A percentile compares a stretch with the other conserved stretches of the same genome.
These are phyloP conservation scores for Pogonomyrmex barbatus DNA, from an alignment of 1,140 invertebrate species.

Conservation along the genomic window DNA sequence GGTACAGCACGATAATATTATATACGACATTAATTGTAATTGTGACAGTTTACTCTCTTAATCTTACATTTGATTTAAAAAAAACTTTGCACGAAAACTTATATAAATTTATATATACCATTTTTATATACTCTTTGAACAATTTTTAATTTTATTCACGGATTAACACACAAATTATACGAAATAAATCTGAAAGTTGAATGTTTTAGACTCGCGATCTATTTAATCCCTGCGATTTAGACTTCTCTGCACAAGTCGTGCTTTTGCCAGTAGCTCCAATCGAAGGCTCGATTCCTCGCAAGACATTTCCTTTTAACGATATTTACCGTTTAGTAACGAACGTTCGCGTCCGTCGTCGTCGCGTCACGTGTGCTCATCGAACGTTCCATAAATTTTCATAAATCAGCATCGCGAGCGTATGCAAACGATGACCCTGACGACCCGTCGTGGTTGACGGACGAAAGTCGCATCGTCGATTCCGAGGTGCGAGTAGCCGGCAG, in stretches of 20 bases:
- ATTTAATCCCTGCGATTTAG: neutral
- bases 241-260: neutral
- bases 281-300: neutral
- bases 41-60: neutral
- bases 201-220: neutral
- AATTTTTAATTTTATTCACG: neutral
- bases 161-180: neutral
- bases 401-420: constrained; percentile 82
- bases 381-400: constrained; percentile 84
- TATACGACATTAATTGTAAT: neutral
- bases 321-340: constrained; percentile 44
- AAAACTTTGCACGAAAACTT: neutral
- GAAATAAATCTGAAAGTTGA: neutral
- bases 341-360: neutral
- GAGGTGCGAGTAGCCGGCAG: constrained; percentile 67
- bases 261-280: constrained; percentile 5
- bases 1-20: neutral
- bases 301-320: neutral
- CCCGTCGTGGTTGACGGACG: constrained; percentile 72
- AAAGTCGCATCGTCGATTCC: constrained; percentile 40
- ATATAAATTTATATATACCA: neutral
- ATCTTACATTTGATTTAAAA: constrained; percentile 3
- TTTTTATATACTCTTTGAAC: neutral
- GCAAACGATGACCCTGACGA: constrained; percentile 82
- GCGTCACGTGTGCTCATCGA: constrained; percentile 27